phyloP scores from a whole-genome alignment of 53 echinoderm and acorn worm genomes.

The Henricia sp. region DNA sequence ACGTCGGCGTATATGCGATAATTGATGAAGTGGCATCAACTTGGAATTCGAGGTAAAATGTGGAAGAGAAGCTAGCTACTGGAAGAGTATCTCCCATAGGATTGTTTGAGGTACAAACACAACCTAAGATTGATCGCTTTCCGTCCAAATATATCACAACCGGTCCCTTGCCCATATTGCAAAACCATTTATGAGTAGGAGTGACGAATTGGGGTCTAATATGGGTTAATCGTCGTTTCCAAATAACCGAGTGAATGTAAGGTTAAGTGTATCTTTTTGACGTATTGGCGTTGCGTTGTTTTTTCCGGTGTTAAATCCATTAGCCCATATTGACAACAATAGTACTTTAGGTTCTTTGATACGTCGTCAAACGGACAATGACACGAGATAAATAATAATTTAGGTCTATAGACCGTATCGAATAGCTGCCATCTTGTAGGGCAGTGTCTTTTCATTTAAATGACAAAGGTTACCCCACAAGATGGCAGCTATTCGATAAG shows the following conservation, averaged over 20 bases:
- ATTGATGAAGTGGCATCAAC: background rate
- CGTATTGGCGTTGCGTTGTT: background rate
- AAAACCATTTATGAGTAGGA: conserved; percentile 27
- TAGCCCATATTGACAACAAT: too few species aligned
- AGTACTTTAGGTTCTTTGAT: too few species aligned
- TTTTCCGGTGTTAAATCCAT: too few species aligned
- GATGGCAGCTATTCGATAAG: too few species aligned
- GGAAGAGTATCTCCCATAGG: background rate
- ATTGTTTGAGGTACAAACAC: background rate
- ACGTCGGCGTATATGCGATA: background rate
- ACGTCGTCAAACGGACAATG: too few species aligned
- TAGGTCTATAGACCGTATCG: too few species aligned
- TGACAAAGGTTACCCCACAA: too few species aligned
- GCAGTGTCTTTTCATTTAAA: too few species aligned
- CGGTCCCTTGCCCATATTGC: conserved; percentile 15
- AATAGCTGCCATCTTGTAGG: too few species aligned
- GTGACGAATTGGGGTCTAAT: conserved; percentile 52
- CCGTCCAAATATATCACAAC: conserved; percentile 19
- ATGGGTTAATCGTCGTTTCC: too few species aligned
- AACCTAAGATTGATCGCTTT: conserved; percentile 24
- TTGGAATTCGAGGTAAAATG: background rate
- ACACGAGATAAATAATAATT: too few species aligned
- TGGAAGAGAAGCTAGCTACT: background rate
- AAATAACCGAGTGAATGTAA: background rate
- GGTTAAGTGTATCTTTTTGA: background rate